These are phyloP conservation scores for Leptopilina myrica DNA, from an alignment of 2,888 invertebrate genomes.

Conservation along the genomic window DNA sequence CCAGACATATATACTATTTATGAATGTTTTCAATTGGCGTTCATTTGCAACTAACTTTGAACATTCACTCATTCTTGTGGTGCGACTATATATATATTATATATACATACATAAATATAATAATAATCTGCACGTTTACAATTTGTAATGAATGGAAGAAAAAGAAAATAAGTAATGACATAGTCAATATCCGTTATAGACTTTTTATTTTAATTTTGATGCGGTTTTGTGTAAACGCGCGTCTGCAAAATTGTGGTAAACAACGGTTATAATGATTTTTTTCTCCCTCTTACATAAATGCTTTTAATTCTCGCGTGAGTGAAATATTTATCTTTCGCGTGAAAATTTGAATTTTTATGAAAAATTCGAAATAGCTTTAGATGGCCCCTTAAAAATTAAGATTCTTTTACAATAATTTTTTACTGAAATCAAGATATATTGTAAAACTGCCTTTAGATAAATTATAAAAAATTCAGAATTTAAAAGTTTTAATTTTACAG, in stretches of 20 bases:
- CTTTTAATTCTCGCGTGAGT: background rate
- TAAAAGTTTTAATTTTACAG: no score
- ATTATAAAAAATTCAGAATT: no score
- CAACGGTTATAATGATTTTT: background rate
- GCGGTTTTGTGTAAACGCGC: background rate
- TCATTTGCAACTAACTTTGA: conserved; percentile 40
- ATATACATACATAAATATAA: no score
- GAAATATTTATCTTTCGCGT: background rate
- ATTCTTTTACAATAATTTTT: no score
- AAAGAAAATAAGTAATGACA: background rate
- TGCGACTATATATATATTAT: background rate
- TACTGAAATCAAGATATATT: no score
- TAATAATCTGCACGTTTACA: background rate
- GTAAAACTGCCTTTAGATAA: no score
- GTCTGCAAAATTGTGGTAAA: conserved; percentile 5
- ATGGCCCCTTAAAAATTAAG: no score
- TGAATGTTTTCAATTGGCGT: conserved; percentile 44
- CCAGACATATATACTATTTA: conserved; percentile 45
- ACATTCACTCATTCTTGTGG: conserved; percentile 37
- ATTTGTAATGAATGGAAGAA: background rate
- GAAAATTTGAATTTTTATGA: background rate
- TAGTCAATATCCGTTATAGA: conserved; percentile 23
- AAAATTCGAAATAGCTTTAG: no score
- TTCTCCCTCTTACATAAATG: background rate
- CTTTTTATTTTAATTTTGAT: background rate